Conservation (phyloP, 2,888 invertebrate species). For the Erebia aethiops region DNA sequence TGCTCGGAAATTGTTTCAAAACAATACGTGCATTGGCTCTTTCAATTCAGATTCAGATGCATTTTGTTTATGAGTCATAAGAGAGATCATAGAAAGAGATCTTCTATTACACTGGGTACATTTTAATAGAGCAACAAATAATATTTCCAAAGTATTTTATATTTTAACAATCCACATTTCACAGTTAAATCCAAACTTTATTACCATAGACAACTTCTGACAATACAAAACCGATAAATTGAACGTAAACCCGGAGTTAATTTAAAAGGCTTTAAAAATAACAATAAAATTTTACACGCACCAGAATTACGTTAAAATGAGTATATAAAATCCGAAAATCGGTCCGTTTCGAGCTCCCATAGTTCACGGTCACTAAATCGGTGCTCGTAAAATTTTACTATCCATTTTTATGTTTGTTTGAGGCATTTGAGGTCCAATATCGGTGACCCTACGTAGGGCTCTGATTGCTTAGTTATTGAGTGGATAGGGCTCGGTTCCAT, state of each 20-base stretch:
- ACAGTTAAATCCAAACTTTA: constrained; percentile 22
- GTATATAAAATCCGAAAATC: constrained; percentile 34
- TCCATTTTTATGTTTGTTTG: constrained; percentile 79
- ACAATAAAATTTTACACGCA: constrained; percentile 44
- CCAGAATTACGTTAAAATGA: constrained; percentile 44
- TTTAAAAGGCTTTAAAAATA: constrained; percentile 40
- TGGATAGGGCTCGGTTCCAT: constrained; percentile 27
- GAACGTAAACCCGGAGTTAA: constrained; percentile 30
- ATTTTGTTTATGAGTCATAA: too few relatives aligned
- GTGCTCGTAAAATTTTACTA: constrained; percentile 74
- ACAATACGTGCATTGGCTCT: too few relatives aligned
- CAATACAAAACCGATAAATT: constrained; percentile 31
- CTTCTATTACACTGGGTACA: too few relatives aligned
- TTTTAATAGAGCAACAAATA: too few relatives aligned
- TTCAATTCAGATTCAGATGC: too few relatives aligned
- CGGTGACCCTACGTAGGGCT: constrained; percentile 64
- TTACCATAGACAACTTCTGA: constrained; percentile 29
- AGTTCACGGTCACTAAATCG: constrained; percentile 67
- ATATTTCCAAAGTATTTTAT: not conserved
- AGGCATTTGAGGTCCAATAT: constrained; percentile 72
- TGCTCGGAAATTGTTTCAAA: too few relatives aligned
- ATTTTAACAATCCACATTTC: not conserved
- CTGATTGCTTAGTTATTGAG: constrained; percentile 67
- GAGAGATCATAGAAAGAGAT: too few relatives aligned
- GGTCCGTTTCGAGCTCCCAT: constrained; percentile 45